Evolutionary conservation across 2,797 vertebrate genomes (phyloP).

Genomic region (Nasua narica): DNA sequence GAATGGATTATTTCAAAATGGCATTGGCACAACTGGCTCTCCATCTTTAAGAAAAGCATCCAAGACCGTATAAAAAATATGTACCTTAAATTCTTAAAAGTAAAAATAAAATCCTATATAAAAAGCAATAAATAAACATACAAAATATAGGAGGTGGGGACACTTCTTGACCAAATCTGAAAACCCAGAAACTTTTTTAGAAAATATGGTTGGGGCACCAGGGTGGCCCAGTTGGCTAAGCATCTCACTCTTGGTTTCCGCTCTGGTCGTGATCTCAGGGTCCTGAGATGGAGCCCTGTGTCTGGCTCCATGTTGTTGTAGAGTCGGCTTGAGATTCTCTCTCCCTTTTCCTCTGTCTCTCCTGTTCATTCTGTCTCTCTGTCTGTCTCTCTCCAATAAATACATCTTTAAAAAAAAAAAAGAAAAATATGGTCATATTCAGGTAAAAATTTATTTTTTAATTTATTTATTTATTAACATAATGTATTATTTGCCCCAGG

Average conservation of each 20-base stretch:
- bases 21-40: neutral
- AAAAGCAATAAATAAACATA: neutral
- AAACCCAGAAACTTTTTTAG: neutral
- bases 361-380: no score
- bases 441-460: neutral
- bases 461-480: no score
- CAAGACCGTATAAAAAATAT: neutral
- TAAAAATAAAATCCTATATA: neutral
- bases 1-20: neutral
- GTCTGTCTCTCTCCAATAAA: neutral
- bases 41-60: neutral
- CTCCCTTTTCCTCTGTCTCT: neutral
- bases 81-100: neutral
- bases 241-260: neutral
- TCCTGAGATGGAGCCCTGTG: neutral
- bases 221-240: neutral
- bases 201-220: neutral
- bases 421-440: neutral
- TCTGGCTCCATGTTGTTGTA: neutral
- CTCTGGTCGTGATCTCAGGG: neutral
- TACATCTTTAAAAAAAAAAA: neutral
- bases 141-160: neutral
- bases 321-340: neutral
- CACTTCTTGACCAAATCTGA: neutral
- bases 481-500: no score